phyloP scores from a whole-genome alignment of 2,797 vertebrate species.

The Miichthys miiuy region DNA sequence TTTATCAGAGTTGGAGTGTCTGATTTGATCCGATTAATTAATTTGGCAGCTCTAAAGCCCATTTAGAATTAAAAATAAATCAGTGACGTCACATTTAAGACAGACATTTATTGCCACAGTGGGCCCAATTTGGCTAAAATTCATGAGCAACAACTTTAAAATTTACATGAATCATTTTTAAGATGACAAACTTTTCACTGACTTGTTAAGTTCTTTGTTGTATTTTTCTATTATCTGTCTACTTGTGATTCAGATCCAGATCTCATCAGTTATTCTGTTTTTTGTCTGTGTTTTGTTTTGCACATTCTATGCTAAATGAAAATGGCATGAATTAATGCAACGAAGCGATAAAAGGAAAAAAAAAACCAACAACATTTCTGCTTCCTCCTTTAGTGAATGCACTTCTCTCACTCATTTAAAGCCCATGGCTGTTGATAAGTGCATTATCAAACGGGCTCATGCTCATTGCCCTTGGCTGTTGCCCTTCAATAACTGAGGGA shows the following conservation, averaged over 20 bases:
- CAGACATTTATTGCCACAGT: too few species aligned
- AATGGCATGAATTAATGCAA: slow-evolving; percentile 1
- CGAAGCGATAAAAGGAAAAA: background rate
- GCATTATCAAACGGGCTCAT: slow-evolving; percentile 27
- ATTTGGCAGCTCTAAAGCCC: slow-evolving; percentile 13
- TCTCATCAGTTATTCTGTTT: background rate
- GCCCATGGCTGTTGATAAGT: slow-evolving; percentile 56
- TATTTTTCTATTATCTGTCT: background rate
- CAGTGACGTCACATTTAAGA: background rate
- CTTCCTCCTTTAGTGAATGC: slow-evolving; percentile 26
- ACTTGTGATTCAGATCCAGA: background rate
- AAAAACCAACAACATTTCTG: slow-evolving; percentile 25
- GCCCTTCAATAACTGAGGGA: slow-evolving; percentile 4
- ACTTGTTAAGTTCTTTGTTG: background rate
- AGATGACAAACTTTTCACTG: too few species aligned
- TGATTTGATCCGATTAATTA: slow-evolving; percentile 8
- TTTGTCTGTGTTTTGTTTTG: background rate
- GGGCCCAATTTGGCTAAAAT: too few species aligned
- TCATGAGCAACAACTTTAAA: too few species aligned
- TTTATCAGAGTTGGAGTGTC: background rate
- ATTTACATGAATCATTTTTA: too few species aligned
- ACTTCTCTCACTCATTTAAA: slow-evolving; percentile 38
- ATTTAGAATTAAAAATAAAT: slow-evolving; percentile 11
- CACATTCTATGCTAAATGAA: background rate
- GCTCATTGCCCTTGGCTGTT: slow-evolving; percentile 2